Evolutionary conservation across 2,797 vertebrate species (phyloP).

Genomic region (Poeciliopsis gracilis): DNA sequence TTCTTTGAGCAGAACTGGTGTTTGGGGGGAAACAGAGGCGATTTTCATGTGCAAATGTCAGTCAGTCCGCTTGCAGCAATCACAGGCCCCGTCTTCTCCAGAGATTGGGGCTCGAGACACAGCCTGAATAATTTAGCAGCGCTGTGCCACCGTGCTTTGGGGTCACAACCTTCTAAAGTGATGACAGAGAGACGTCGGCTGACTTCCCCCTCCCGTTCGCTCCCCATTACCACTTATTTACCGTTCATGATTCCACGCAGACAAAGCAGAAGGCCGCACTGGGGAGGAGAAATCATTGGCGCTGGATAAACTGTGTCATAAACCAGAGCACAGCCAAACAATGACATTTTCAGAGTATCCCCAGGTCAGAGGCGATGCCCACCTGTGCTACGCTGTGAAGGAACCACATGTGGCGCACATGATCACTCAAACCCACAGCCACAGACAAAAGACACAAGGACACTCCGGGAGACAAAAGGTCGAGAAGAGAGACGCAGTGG

Average conservation of each 20-base stretch:
- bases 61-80: slow-evolving; percentile 85
- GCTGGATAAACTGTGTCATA: slow-evolving; percentile 78
- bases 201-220: slow-evolving; percentile 78
- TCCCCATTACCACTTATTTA: slow-evolving; percentile 85
- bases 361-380: slow-evolving; percentile 54
- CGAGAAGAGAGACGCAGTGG: slow-evolving; percentile 57
- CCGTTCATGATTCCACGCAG: slow-evolving; percentile 76
- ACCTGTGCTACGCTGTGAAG: slow-evolving; percentile 49
- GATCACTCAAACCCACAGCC: slow-evolving; percentile 55
- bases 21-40: slow-evolving; percentile 76
- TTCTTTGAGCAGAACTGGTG: slow-evolving; percentile 77
- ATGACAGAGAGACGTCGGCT: slow-evolving; percentile 82
- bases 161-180: slow-evolving; percentile 87
- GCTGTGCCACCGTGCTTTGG: slow-evolving; percentile 79
- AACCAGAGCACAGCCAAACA: slow-evolving; percentile 76
- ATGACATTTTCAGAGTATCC: slow-evolving; percentile 78
- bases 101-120: slow-evolving; percentile 80
- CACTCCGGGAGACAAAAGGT: slow-evolving; percentile 63
- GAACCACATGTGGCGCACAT: slow-evolving; percentile 55
- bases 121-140: slow-evolving; percentile 87
- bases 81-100: slow-evolving; percentile 79
- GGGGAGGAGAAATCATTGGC: slow-evolving; percentile 65
- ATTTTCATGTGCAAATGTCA: slow-evolving; percentile 91
- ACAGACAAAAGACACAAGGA: slow-evolving; percentile 68
- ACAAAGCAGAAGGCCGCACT: slow-evolving; percentile 69